Base-by-base conservation (phyloP, 2,113 vertebrate species). In the Prionailurus viverrinus region DNA sequence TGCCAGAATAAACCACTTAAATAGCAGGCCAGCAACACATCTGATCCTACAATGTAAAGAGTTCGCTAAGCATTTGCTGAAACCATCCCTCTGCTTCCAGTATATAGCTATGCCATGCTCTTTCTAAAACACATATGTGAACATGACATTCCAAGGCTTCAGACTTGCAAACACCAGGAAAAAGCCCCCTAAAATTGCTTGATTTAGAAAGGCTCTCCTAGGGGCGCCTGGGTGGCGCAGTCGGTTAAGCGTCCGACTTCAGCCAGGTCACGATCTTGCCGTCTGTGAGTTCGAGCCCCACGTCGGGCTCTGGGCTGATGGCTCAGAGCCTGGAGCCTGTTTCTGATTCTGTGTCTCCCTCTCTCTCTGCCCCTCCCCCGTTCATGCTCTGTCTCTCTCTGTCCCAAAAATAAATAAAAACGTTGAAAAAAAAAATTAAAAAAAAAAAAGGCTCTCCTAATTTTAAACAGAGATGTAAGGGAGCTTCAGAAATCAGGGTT, bases 401-500 rank as follows among this genome's bases (percentile, higher is more conserved):
- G 36, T 36, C 36, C 36, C 36, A 36, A 36, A 36, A 36, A 36
- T 36, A 36, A 36, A 36, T 36, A 36, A 36, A 36, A 36, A 36
- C 36, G 36, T 36, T 36, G 36, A 36, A 36, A 36, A 36, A 36
- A 36, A 36, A 36, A 36, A 36, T 36, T 36, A 36, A 36, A 36
- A 36, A 36, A 36, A 36, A 84, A 45, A 96, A 92, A 91, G 63
- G 4, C 29, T 36, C 63, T 25, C 33, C 80, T 81, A 36, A 84
- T 97, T 96, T 76, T 74, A 97, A 91, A 81, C 69, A 80, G n/a
- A 74, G 53, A 92, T 25, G 16, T 45, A 61, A 74, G 55, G 18
- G 41, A 85, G 73, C 29, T 48, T 66, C 15, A 25, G 85, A 89
- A 33, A 71, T 65, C 71, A 51, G 45, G 74, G 41, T 55, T 69